Evolutionary conservation across 2,888 invertebrate genomes (phyloP).

Genomic region (Coelopa pilipes): DNA sequence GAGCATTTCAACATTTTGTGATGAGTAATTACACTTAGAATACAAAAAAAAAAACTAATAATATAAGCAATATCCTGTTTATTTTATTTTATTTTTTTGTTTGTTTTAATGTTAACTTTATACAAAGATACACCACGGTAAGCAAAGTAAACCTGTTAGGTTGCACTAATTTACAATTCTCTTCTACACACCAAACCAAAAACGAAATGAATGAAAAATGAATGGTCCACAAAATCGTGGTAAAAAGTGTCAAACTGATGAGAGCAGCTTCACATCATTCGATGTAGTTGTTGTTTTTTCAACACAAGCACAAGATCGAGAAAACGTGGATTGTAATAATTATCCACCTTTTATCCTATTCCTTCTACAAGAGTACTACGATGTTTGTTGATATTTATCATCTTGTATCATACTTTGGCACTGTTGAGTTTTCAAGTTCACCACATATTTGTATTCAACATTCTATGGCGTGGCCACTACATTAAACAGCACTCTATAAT

Average conservation of each 20-base stretch:
- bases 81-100: no score
- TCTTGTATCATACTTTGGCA: background rate
- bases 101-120: no score
- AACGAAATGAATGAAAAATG: background rate
- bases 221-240: background rate
- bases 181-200: conserved; percentile 1
- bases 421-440: background rate
- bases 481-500: no score
- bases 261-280: background rate
- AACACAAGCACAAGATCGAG: background rate
- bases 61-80: no score
- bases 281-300: background rate
- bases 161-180: conserved; percentile 5
- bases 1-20: conserved; percentile 14
- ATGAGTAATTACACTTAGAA: no score
- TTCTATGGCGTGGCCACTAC: background rate
- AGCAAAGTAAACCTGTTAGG: background rate
- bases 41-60: no score
- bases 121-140: background rate
- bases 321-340: conserved; percentile 27
- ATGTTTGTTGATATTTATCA: background rate
- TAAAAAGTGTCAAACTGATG: background rate
- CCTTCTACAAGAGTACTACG: background rate
- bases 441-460: background rate
- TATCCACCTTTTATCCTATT: background rate